Evolutionary conservation across 1,140 invertebrate species (phyloP).

Genomic region (Drosophila tristis): DNA sequence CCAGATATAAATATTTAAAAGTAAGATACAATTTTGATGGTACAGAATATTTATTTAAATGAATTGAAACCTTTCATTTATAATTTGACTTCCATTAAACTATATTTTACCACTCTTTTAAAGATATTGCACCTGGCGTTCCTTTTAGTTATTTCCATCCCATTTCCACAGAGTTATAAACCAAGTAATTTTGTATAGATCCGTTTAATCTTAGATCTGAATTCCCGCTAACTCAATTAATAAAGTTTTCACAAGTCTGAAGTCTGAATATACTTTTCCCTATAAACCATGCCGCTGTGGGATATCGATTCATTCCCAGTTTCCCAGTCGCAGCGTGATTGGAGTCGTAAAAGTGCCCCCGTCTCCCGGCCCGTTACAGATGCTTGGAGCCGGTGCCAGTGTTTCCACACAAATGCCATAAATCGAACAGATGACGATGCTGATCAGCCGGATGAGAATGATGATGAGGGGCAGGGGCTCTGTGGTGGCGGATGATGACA

Average conservation of each 20-base stretch:
- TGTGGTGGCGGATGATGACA: conserved; percentile 29
- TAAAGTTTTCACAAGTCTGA: conserved; percentile 46
- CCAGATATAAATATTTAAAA: too few species aligned
- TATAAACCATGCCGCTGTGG: conserved; percentile 7
- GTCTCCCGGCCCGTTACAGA: background rate
- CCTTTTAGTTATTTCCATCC: too few species aligned
- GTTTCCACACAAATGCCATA: conserved; percentile 67
- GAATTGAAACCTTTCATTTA: too few species aligned
- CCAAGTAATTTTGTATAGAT: conserved; percentile 2
- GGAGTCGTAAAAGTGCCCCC: conserved; percentile 30
- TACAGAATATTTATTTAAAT: too few species aligned
- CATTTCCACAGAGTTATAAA: background rate
- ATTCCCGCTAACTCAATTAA: conserved; percentile 47
- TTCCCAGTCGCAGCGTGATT: conserved; percentile 21
- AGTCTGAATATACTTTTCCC: conserved; percentile 18
- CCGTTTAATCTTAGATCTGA: conserved; percentile 1
- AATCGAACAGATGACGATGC: conserved; percentile 55
- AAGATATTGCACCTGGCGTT: too few species aligned
- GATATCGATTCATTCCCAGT: conserved; percentile 32
- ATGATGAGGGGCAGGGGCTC: background rate
- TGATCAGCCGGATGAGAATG: conserved; percentile 7
- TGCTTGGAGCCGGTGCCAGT: conserved; percentile 22
- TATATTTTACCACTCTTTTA: too few species aligned
- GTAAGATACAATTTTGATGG: background rate
- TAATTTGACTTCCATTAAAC: too few species aligned